A percentile compares a stretch with the other conserved stretches of the same genome.
These are phyloP conservation scores for Parapristionchus giblindavisi DNA, from an alignment of 2,888 invertebrate genomes.

Conservation along the genomic window DNA sequence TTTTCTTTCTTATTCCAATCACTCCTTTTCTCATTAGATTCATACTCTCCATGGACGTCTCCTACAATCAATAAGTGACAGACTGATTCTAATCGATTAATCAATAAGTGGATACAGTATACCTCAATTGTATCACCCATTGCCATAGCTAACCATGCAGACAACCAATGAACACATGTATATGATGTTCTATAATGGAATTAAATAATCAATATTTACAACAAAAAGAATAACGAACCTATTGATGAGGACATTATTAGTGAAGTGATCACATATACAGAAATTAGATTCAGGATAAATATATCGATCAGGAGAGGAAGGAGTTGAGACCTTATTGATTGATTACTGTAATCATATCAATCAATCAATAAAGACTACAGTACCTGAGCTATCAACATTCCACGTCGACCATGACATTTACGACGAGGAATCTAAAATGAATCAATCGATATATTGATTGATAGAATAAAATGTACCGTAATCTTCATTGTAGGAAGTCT, in stretches of 20 bases:
- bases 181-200: background rate
- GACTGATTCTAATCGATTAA: background rate
- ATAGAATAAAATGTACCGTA: background rate
- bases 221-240: constrained; percentile 14
- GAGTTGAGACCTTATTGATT: background rate
- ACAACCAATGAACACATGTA: constrained; percentile 31
- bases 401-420: constrained; percentile 4
- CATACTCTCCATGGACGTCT: constrained; percentile 6
- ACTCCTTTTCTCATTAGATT: constrained; percentile 3
- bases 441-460: background rate
- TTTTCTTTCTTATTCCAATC: background rate
- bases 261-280: constrained; percentile 29
- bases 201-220: background rate
- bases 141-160: constrained; percentile 27
- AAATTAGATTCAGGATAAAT: constrained; percentile 25
- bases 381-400: constrained; percentile 32
- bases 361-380: background rate
- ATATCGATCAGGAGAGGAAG: constrained; percentile 28
- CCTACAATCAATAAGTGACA: background rate
- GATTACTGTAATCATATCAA: background rate
- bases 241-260: background rate
- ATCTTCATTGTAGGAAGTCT: background rate
- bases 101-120: background rate
- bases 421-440: constrained; percentile 12
- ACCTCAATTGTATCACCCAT: constrained; percentile 33